These are phyloP conservation scores for Eumaeus atala DNA, from an alignment of 1,140 invertebrate species.

Conservation along the genomic window DNA sequence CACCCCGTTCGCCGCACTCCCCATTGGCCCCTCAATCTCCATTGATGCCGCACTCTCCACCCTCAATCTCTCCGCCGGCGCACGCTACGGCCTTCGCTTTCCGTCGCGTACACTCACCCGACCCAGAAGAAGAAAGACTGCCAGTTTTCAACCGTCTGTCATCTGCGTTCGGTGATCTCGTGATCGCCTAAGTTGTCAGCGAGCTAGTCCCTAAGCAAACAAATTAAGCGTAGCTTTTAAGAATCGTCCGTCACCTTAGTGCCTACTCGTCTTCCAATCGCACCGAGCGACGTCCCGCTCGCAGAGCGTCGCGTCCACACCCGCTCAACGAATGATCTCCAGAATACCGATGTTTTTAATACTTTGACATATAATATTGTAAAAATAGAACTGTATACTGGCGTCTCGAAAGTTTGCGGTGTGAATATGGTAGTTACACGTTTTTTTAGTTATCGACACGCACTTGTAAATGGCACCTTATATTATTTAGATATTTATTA, in stretches of 20 bases:
- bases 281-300: constrained; percentile 55
- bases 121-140: constrained; percentile 73
- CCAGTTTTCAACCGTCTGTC: constrained; percentile 84
- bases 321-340: constrained; percentile 73
- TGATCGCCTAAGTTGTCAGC: constrained; percentile 65
- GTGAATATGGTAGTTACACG: constrained; percentile 59
- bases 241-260: constrained; percentile 64
- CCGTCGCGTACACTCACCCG: constrained; percentile 53
- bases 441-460: constrained; percentile 65
- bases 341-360: constrained; percentile 62
- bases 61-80: constrained; percentile 70
- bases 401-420: constrained; percentile 72
- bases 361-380: constrained; percentile 60
- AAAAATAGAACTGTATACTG: constrained; percentile 60
- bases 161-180: constrained; percentile 76
- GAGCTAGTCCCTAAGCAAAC: constrained; percentile 60
- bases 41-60: constrained; percentile 54
- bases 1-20: constrained; percentile 60
- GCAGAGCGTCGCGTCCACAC: constrained; percentile 55
- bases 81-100: constrained; percentile 63
- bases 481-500: constrained; percentile 70
- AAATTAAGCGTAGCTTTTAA: constrained; percentile 58
- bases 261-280: constrained; percentile 65
- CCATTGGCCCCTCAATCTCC: constrained; percentile 65
- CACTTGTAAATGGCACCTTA: constrained; percentile 72